A percentile compares a stretch with the other conserved stretches of the same genome.
These are phyloP conservation scores for Porphyrio hochstetteri DNA, from an alignment of 2,113 vertebrate genomes.

Conservation along the genomic window DNA sequence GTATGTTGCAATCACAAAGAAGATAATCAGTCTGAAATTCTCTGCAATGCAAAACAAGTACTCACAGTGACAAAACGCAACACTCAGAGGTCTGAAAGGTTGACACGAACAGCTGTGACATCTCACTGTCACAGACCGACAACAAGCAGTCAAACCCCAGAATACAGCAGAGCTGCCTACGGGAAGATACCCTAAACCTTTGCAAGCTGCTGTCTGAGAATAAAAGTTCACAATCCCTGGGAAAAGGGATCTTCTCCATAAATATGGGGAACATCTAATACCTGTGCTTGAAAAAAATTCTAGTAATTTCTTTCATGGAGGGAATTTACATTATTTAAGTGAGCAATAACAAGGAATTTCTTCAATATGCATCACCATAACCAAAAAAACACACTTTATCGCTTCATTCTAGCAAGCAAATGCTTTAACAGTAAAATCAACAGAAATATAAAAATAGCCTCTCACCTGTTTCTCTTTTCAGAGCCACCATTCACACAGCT, in stretches of 20 bases:
- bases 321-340: background rate
- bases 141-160: background rate
- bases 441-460: background rate
- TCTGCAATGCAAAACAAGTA: slow-evolving; percentile 67
- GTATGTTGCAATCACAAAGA: slow-evolving; percentile 95
- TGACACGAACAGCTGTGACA: background rate
- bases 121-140: background rate
- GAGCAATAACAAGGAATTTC: background rate
- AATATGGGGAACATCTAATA: background rate
- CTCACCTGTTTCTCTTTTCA: background rate
- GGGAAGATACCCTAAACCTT: background rate
- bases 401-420: background rate
- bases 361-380: background rate
- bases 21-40: slow-evolving; percentile 95
- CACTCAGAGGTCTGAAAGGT: background rate
- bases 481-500: background rate
- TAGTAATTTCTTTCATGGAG: background rate
- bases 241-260: background rate
- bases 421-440: background rate
- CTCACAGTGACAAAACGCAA: background rate
- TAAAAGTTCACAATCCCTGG: background rate
- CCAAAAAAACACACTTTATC: background rate
- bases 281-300: background rate
- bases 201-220: background rate
- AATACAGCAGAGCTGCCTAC: background rate